Base-by-base conservation (phyloP, 1,140 invertebrate genomes). In the Oscheius sp. region DNA sequence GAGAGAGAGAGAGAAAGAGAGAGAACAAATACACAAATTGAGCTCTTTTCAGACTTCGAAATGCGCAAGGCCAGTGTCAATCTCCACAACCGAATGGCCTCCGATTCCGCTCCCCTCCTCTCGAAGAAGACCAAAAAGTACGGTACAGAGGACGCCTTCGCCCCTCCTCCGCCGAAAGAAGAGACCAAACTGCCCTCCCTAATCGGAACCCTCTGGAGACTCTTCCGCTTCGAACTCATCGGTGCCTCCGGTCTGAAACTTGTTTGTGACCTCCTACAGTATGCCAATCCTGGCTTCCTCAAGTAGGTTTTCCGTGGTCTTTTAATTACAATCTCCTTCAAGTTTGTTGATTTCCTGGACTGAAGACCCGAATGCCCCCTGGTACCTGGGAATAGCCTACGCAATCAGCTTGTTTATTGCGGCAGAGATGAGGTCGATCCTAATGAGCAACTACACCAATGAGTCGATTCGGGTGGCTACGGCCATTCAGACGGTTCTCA, bases 391-490 rank as follows among this genome's bases (percentile, higher is more conserved):
- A 61, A 31, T 77, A 3, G 52, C 18, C 2, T 65, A 59, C 2
- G 76, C 74, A 1, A 18, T 72, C 1, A 61, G 36, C 4, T 42
- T 77, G 26, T 77, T 77, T 31, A 7, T 71, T 10, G 75, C 76
- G 3, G 70, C 76, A 18, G 64, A 77, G 49, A 20, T 74, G 0
- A 71, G 66, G 34, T 66, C 67, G 26, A 34, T 77, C 2, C 65
- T 77, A 23, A 49, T 77, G 46, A 77, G 70, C 68, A 76, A 73
- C 28, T 77, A 77, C 61, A 77, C 70, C 20, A 62, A 75, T 35
- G 31, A 15, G 15, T 75, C 71, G 52, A 55, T 75, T 26, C 29
- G 63, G 26, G 35, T 66, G 23, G 77, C 72, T 18, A 63, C 68
- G 4, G 63, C 63, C 18, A 68, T 78, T 20, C 68, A 77, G 38